Percentiles rank a stretch among this genome's conserved stretches.
Evolutionary conservation across 2,888 invertebrate species (phyloP).

Genomic region (Dorcus parallelipipedus): DNA sequence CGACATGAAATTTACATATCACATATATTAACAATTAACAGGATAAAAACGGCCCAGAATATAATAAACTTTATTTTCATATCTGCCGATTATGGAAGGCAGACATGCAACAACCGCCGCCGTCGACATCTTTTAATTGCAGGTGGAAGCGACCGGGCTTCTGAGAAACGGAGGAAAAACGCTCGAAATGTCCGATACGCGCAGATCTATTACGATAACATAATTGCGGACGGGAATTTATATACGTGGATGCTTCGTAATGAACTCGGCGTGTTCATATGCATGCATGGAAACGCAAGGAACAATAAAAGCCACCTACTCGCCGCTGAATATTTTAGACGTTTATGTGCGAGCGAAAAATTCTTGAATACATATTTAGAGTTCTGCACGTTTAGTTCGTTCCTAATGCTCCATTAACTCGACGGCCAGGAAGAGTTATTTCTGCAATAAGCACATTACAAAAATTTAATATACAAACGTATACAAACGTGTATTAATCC

Average conservation of each 20-base stretch:
- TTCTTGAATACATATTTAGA: conserved; percentile 3
- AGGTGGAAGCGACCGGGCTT: background rate
- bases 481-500: no score
- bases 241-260: conserved; percentile 6
- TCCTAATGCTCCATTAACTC: background rate
- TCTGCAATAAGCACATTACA: background rate
- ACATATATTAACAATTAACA: conserved; percentile 20
- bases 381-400: background rate
- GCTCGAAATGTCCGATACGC: background rate
- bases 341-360: conserved; percentile 1
- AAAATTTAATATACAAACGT: background rate
- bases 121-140: background rate
- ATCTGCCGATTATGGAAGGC: background rate
- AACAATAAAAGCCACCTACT: conserved; percentile 2
- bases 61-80: background rate
- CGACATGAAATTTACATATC: background rate
- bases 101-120: background rate
- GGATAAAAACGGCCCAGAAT: background rate
- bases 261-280: background rate
- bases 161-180: background rate
- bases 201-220: conserved; percentile 1
- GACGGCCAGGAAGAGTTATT: background rate
- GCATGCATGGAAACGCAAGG: background rate
- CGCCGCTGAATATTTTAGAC: background rate
- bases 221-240: conserved; percentile 10